These are phyloP conservation scores for Mirounga angustirostris DNA, from an alignment of 2,113 vertebrate species.

Conservation along the genomic window DNA sequence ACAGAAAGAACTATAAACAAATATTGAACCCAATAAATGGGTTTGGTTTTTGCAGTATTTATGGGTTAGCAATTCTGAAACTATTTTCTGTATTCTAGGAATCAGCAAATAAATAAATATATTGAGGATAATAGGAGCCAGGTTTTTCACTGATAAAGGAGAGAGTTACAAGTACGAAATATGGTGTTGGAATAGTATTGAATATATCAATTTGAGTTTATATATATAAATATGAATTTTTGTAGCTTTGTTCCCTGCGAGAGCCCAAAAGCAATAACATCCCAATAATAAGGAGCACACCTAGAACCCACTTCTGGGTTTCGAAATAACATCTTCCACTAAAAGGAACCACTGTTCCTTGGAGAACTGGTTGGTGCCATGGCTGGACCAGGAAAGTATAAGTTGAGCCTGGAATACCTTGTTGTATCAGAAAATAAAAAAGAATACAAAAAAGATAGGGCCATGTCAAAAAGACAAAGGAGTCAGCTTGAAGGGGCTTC, in stretches of 20 bases:
- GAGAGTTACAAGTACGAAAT: background rate
- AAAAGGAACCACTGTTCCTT: background rate
- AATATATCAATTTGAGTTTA: background rate
- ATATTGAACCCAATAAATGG: background rate
- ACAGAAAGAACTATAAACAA: slow-evolving; percentile 15
- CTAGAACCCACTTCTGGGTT: background rate
- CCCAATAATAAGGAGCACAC: background rate
- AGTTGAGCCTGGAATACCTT: background rate
- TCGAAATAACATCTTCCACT: slow-evolving; percentile 10
- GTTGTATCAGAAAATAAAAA: background rate
- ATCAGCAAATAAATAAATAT: background rate
- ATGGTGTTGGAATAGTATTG: background rate
- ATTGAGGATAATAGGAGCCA: background rate
- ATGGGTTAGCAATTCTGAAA: slow-evolving; percentile 1
- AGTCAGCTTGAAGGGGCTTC: background rate
- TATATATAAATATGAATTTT: background rate
- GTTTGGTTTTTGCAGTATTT: background rate
- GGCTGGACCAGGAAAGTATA: background rate
- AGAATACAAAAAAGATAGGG: background rate
- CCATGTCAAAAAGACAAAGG: background rate
- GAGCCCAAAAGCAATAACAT: background rate
- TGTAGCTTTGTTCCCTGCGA: background rate
- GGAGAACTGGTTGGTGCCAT: background rate
- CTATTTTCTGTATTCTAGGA: background rate
- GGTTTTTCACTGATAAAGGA: background rate